These are phyloP conservation scores for Ethmia dodecea DNA, from an alignment of 2,888 invertebrate genomes.

Conservation along the genomic window DNA sequence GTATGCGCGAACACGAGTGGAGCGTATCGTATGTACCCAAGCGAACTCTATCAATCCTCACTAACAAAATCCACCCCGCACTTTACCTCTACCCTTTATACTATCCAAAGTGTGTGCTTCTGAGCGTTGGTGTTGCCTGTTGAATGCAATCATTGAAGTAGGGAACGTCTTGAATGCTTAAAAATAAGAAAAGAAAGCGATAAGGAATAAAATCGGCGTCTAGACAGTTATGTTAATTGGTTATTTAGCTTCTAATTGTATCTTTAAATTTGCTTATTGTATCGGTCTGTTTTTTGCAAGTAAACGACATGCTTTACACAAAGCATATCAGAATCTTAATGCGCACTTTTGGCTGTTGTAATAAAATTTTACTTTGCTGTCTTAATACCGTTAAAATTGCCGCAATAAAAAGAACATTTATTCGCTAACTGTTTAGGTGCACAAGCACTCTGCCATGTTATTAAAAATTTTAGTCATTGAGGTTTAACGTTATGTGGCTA, in stretches of 20 bases:
- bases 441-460: conserved; percentile 2
- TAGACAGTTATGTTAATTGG: no score
- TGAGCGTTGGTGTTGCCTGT: conserved; percentile 9
- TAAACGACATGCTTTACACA: conserved; percentile 2
- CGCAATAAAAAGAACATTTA: conserved; percentile 6
- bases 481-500: no score
- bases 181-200: conserved; percentile 33
- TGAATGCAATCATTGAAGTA: conserved; percentile 16
- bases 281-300: conserved; percentile 1
- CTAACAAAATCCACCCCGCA: conserved; percentile 33
- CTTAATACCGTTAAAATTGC: conserved; percentile 22
- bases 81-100: conserved; percentile 5
- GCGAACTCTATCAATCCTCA: conserved; percentile 18
- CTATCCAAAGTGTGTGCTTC: conserved; percentile 20
- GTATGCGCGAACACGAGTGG: conserved; percentile 76
- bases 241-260: no score
- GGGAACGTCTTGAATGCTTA: conserved; percentile 24
- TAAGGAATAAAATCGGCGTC: not conserved
- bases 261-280: not conserved
- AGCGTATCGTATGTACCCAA: conserved; percentile 74
- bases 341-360: conserved; percentile 7
- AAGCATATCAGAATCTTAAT: conserved; percentile 6
- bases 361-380: conserved; percentile 17
- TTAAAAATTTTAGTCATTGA: no score
- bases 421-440: conserved; percentile 19